Base-by-base conservation (phyloP, 2,797 vertebrate genomes). In the Crenichthys baileyi region DNA sequence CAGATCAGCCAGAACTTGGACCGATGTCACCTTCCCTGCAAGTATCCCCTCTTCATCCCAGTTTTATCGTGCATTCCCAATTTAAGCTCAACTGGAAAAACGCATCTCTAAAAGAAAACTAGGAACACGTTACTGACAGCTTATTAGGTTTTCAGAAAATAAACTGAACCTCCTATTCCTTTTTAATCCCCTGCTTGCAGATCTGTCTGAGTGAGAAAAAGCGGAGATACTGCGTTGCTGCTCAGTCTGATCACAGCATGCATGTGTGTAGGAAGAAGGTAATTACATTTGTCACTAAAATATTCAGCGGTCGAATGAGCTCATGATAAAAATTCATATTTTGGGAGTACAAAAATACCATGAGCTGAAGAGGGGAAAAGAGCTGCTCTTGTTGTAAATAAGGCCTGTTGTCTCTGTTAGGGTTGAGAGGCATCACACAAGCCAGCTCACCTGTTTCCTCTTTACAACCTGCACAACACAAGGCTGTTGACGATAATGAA, bases 401-500 rank as follows among this genome's bases (percentile, higher is more conserved):
- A 1, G 2, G 22, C 31, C 24, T 24, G 26, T 39, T 60, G 39
- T 41, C 26, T 11, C 24, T 29, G 41, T 58, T 6, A 16, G 15
- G 15, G 15, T 41, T 65, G 20, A 15, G 29, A 22, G 24, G 48
- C 46, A 7, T 65, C 13, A 56, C 13, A 39, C 8, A 5, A 26
- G 56, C 46, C 16, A 6, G 13, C 51, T 67, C 36, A 41, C 75
- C 36, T 44, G 75, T 70, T 63, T 51, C 46, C 65, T 53, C 51
- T 20, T 39, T 39, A 76, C 51, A 9, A 31, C 9, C 44, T 50
- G 11, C 60, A 75, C 74, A 75, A 26, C 56, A 51, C 48, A 15
- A n/a, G 48, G 77, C 56, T 50, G 75, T 50, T 13, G 44, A 83
- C 63, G 51, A 76, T 55, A 48, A 13, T n/a, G 63, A 61, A 83